Evolutionary conservation across 2,888 invertebrate species (phyloP).

Genomic region (Allophyes oxyacanthae): DNA sequence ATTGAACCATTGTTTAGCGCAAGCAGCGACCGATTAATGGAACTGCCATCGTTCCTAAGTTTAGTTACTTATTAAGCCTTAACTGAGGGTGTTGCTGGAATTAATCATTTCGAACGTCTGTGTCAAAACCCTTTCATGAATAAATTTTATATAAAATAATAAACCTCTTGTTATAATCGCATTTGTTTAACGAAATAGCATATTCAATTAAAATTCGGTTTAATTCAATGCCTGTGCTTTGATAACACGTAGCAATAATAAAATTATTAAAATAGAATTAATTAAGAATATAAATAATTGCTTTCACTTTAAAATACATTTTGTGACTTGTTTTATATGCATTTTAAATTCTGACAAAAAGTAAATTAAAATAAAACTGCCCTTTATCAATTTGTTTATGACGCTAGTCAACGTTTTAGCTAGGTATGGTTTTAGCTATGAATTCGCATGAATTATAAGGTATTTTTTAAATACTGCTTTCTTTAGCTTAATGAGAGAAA

Average conservation of each 20-base stretch:
- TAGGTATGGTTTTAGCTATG: too few species aligned
- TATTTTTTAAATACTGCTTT: too few species aligned
- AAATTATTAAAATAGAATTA: background rate
- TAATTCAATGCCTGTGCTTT: conserved; percentile 8
- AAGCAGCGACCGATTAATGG: conserved; percentile 44
- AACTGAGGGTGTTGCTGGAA: conserved; percentile 35
- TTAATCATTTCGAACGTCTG: conserved; percentile 34
- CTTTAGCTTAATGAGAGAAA: too few species aligned
- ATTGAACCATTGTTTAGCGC: conserved; percentile 41
- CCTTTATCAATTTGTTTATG: too few species aligned
- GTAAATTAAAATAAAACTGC: too few species aligned
- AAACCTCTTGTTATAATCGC: conserved; percentile 14
- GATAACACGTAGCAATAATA: conserved; percentile 15
- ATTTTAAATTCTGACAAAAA: too few species aligned
- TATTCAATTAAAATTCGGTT: conserved; percentile 12
- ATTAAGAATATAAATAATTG: background rate
- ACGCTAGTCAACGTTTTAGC: too few species aligned
- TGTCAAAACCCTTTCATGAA: conserved; percentile 27
- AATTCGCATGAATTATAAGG: too few species aligned
- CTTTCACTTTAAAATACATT: too few species aligned
- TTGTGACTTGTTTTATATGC: too few species aligned
- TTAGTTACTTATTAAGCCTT: conserved; percentile 42
- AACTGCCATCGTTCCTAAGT: conserved; percentile 47
- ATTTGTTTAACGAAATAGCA: conserved; percentile 26
- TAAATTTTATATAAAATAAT: conserved; percentile 33